Evolutionary conservation across 2,113 vertebrate species (phyloP), one percentile per base, ranked within the genome.

Genomic region (Argyrosomus japonicus): DNA sequence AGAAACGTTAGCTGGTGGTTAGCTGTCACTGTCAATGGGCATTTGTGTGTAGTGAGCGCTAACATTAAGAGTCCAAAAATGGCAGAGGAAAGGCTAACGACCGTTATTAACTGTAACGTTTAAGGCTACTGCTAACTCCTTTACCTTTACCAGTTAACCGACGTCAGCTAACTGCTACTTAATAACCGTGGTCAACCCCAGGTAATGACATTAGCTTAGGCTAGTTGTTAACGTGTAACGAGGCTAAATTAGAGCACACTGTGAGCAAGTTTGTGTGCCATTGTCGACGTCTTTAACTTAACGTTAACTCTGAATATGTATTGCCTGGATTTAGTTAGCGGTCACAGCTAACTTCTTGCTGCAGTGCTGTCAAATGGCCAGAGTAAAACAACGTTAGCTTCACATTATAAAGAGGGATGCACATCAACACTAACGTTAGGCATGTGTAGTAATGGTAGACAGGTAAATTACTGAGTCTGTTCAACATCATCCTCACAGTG

Each of bases 1-100:
- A 54, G 25, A 29, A 5, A 79, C 48, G 68, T 89, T 87, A 89
- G 80, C 88, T 40, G 62, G 87, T 93, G 89, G 88, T 86, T 75
- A 48, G 3, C 85, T 89, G 87, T 84, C 80, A 84, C 63, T 77
- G 85, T 78, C 81, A 75, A 11, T 80, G 88, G 81, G 60, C 70
- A 75, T 88, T 77, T 70, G 48, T 36, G 36, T 36, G 36, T 70
- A 79, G 56, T 84, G 47, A 75, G 68, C 67, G 77, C 50, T 74
- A 85, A 69, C 80, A 60, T 51, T 21, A 57, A 69, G n/a, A 72
- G 79, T 87, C 81, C 72, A 72, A 84, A 91, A 54, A 84, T 82
- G 88, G 83, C 87, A 84, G 77, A 83, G 76, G 67, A 68, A 72
- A 60, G 74, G 68, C 83, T 27, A 27, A 7, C 69, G 68, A 57